These are phyloP conservation scores for Lophura nycthemera DNA, from an alignment of 2,113 vertebrate species.

Conservation along the genomic window DNA sequence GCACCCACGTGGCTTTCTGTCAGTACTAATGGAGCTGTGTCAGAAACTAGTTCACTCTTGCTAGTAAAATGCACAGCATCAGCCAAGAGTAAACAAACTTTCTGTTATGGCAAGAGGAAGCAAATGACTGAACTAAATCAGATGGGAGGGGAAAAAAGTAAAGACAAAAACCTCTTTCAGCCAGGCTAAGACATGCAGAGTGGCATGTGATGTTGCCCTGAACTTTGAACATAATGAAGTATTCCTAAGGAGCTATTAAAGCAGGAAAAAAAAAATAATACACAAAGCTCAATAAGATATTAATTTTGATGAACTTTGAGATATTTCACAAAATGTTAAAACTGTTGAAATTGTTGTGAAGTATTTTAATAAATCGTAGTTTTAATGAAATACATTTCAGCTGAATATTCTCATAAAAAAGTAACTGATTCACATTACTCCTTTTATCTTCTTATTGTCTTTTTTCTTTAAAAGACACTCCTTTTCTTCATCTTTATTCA, in stretches of 20 bases:
- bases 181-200: constrained; percentile 41
- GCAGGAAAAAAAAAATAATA: background rate
- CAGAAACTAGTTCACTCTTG: constrained; percentile 21
- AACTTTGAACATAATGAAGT: constrained; percentile 26
- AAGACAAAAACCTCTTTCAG: constrained; percentile 51
- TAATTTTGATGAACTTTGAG: background rate
- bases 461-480: background rate
- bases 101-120: background rate
- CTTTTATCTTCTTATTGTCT: background rate
- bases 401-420: background rate
- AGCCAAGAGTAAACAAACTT: constrained; percentile 25
- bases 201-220: constrained; percentile 37
- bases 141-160: background rate
- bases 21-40: background rate
- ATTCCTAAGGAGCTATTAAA: background rate
- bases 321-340: background rate
- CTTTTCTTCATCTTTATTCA: background rate
- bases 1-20: background rate
- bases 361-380: background rate
- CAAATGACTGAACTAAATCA: background rate
- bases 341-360: background rate
- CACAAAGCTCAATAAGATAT: background rate
- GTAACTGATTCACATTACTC: background rate
- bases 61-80: background rate
- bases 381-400: background rate